phyloP scores from a whole-genome alignment of 2,113 vertebrate genomes.

The Phrynosoma blainvillii region DNA sequence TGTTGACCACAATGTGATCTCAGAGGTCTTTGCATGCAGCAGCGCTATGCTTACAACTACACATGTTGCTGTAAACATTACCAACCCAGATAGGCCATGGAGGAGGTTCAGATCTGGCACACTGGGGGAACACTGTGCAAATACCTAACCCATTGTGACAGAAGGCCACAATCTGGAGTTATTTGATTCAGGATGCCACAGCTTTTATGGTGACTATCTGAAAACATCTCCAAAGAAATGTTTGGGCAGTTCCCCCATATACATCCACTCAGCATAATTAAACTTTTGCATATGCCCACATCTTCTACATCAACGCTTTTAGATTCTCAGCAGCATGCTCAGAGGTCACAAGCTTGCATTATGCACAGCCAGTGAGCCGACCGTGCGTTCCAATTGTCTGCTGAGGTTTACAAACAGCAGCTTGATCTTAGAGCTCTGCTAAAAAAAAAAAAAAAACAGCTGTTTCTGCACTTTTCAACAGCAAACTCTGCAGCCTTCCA shows the following conservation, averaged over 20 bases:
- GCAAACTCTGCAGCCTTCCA: constrained; percentile 3
- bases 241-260: not conserved
- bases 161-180: not conserved
- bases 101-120: not conserved
- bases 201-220: not conserved
- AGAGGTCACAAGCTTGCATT: not conserved
- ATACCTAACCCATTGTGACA: not conserved
- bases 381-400: not conserved
- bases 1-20: not conserved
- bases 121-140: not conserved
- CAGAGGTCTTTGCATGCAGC: not conserved
- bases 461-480: constrained; percentile 6
- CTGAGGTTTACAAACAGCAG: constrained; percentile 8
- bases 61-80: not conserved
- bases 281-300: not conserved
- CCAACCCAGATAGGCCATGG: not conserved
- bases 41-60: not conserved
- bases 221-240: not conserved
- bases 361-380: not conserved
- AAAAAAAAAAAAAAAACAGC: constrained; percentile 16
- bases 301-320: not conserved
- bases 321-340: not conserved
- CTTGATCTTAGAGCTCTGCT: not conserved
- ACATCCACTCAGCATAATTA: not conserved
- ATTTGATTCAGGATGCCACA: not conserved